These are phyloP conservation scores for Oegoconia quadripuncta DNA, from an alignment of 2,888 invertebrate genomes.

Conservation along the genomic window DNA sequence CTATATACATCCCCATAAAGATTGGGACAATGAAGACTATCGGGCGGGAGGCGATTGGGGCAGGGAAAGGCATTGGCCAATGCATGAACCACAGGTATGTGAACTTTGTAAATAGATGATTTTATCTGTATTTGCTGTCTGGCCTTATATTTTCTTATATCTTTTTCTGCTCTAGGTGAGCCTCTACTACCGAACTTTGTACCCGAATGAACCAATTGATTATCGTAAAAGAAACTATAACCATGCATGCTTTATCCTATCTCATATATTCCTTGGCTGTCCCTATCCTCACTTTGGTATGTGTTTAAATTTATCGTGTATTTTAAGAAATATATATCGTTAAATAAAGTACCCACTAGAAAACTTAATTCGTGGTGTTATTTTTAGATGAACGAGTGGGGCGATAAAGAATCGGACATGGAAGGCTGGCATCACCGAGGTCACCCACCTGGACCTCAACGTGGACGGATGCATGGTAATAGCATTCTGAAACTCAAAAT, in stretches of 20 bases:
- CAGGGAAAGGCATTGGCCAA: conserved; percentile 69
- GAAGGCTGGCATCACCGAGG: conserved; percentile 74
- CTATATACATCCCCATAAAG: conserved; percentile 71
- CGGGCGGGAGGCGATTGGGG: conserved; percentile 73
- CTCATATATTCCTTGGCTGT: conserved; percentile 75
- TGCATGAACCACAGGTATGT: conserved; percentile 67
- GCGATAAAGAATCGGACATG: conserved; percentile 69
- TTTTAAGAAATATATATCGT: background rate
- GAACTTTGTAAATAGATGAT: conserved; percentile 4
- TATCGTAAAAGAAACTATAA: conserved; percentile 56
- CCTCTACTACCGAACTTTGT: conserved; percentile 53
- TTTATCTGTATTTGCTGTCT: background rate
- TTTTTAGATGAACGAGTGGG: conserved; percentile 72
- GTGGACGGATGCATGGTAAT: conserved; percentile 68
- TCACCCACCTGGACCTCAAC: conserved; percentile 65
- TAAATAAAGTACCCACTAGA: background rate
- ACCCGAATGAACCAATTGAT: conserved; percentile 66
- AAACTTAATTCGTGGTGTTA: conserved; percentile 2
- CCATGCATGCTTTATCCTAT: conserved; percentile 64
- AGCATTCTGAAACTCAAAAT: background rate
- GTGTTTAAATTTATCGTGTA: conserved; percentile 29
- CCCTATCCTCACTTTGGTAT: conserved; percentile 71
- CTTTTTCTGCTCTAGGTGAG: conserved; percentile 55
- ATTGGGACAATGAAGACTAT: conserved; percentile 77
- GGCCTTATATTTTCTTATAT: background rate